Evolutionary conservation across 1,140 invertebrate genomes (phyloP).

Genomic region (Lysiphlebus fabarum): DNA sequence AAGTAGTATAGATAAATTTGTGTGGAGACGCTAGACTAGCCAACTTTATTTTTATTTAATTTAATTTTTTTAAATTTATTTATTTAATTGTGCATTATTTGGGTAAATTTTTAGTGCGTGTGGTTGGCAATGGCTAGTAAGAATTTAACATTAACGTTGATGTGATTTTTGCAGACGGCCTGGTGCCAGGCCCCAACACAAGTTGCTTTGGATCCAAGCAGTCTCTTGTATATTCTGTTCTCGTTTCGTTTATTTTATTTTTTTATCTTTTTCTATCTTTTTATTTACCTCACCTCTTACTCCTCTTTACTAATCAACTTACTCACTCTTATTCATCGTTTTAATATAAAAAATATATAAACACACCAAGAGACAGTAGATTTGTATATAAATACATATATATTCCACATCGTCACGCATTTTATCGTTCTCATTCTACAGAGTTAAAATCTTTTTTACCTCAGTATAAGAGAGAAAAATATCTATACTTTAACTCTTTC

Average conservation of each 20-base stretch:
- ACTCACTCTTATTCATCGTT: no score
- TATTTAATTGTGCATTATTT: no score
- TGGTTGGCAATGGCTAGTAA: slow-evolving; percentile 25
- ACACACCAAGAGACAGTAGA: not conserved
- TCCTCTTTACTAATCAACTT: not conserved
- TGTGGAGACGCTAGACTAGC: no score
- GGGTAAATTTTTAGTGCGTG: not conserved
- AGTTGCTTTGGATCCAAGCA: slow-evolving; percentile 12
- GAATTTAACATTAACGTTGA: slow-evolving; percentile 25
- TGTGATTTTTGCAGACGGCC: slow-evolving; percentile 48
- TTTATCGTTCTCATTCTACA: slow-evolving; percentile 8
- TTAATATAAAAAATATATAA: no score
- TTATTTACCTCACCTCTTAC: slow-evolving; percentile 7
- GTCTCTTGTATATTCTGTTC: no score
- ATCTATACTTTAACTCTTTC: not conserved
- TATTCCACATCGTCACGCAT: no score
- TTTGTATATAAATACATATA: slow-evolving; percentile 6
- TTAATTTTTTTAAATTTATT: no score
- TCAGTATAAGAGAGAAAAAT: not conserved
- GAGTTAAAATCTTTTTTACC: slow-evolving; percentile 1
- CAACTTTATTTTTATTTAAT: no score
- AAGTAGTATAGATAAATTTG: no score
- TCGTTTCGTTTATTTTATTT: slow-evolving; percentile 11
- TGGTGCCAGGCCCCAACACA: slow-evolving; percentile 39
- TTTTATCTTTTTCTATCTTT: slow-evolving; percentile 13